Evolutionary conservation across 2,113 vertebrate genomes (phyloP), one percentile per base, ranked within the genome.

Genomic region (Nesoenas mayeri): DNA sequence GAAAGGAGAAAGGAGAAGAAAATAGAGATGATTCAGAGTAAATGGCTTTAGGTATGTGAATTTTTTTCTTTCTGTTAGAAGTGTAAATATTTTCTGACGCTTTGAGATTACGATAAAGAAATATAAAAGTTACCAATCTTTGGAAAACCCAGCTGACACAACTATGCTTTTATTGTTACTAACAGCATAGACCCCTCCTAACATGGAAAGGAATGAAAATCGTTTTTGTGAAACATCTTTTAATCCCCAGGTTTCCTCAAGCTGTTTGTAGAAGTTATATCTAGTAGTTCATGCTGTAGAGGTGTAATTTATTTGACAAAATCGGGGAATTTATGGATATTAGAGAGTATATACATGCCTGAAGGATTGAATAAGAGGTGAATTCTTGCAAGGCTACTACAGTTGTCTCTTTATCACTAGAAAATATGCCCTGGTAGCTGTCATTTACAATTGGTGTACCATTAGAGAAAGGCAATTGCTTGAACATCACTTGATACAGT

Each of bases 1-100:
- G 44, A 93, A 96, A 91, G 65, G 25, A 88, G 79, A 93, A 91
- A 74, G 13, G 51, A 91, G 57, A 93, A 92, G 61, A 93, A 92
- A 97, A 95, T 72, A 93, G 80, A 94, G 61, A 79, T 77, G 50
- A 82, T 82, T 89, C 77, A 86, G 58, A 94, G 84, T 81, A 93
- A 94, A 93, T 74, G 75, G 34, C n/a, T 96, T 91, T 82, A 81
- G 31, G 57, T 6, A 0, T 82, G 62, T 53, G 40, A 22, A 86
- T 29, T 74, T 57, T 93, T 82, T 93, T 80, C 36, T 74, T 73
- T 81, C 69, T 79, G 11, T 77, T 88, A 64, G 36, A 96, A 91
- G 13, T 60, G 44, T 64, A 91, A 72, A 88, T 81, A 73, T 90
- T 83, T 79, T 92, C 71, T 2, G 1, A 18, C 36, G 72, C 11